A percentile compares a stretch with the other conserved stretches of the same genome.
These are phyloP conservation scores for Macheiramphus alcinus DNA, from an alignment of 2,113 vertebrate genomes.

Conservation along the genomic window DNA sequence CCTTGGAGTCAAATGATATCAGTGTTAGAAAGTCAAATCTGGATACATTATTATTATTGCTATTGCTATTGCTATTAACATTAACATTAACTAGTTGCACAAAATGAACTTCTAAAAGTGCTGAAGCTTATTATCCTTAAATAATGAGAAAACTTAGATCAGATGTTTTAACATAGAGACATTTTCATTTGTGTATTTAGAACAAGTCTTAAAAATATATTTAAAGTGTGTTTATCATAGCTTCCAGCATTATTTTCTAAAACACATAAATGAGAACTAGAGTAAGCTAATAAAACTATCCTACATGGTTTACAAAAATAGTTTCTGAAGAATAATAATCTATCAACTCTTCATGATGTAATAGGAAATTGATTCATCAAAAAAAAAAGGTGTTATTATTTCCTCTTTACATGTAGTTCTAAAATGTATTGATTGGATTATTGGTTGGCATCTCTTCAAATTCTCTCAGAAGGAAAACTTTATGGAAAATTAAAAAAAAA, in stretches of 20 bases:
- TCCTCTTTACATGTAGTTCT: neutral
- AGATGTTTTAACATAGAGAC: neutral
- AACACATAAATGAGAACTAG: neutral
- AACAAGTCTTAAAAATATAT: neutral
- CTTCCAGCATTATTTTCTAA: neutral
- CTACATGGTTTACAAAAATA: rapidly evolving
- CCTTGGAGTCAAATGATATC: neutral
- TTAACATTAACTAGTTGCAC: neutral
- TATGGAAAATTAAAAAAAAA: neutral
- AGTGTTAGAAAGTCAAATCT: neutral
- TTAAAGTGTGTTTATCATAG: neutral
- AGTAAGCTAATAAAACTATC: neutral
- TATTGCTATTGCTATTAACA: neutral
- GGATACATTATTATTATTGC: neutral
- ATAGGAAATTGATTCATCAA: neutral
- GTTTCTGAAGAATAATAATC: neutral
- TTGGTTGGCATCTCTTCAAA: neutral
- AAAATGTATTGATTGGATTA: neutral
- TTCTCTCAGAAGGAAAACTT: neutral
- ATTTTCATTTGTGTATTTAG: neutral
- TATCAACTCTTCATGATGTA: neutral
- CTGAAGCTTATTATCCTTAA: neutral
- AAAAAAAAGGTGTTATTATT: neutral
- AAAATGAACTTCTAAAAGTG: neutral
- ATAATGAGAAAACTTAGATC: neutral